Percentiles rank a stretch among this genome's conserved stretches.
phyloP scores from a whole-genome alignment of 2,888 invertebrate genomes.

The Cremastobaeus sp. region DNA sequence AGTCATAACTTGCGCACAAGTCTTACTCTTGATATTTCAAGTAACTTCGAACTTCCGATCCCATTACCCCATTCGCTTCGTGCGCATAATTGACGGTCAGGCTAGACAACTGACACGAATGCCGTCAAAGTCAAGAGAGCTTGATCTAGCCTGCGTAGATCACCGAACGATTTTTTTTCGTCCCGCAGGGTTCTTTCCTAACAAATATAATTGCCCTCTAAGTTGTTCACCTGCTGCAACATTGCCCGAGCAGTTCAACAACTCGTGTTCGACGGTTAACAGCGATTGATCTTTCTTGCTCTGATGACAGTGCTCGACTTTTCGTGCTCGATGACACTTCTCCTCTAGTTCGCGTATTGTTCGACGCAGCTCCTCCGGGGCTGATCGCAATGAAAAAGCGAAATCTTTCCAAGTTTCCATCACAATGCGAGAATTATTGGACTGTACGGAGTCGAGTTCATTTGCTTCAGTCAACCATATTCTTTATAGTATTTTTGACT shows the following conservation, averaged over 20 bases:
- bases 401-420: no score
- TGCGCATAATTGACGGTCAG: slow-evolving; percentile 33
- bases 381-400: slow-evolving; percentile 43
- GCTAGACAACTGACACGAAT: slow-evolving; percentile 9
- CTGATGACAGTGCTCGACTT: slow-evolving; percentile 54
- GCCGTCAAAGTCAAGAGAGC: no score
- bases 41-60: slow-evolving; percentile 17
- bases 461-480: no score
- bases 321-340: slow-evolving; percentile 47
- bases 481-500: no score
- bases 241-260: slow-evolving; percentile 49
- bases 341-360: slow-evolving; percentile 44
- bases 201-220: slow-evolving; percentile 54
- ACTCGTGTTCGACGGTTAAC: slow-evolving; percentile 40
- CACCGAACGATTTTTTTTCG: slow-evolving; percentile 10
- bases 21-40: background rate
- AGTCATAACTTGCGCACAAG: background rate
- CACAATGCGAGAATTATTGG: no score
- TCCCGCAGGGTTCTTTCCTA: slow-evolving; percentile 30
- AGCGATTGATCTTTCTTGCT: slow-evolving; percentile 52
- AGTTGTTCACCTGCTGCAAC: slow-evolving; percentile 49
- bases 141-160: no score
- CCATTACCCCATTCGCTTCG: slow-evolving; percentile 20
- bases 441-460: no score
- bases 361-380: slow-evolving; percentile 47